phyloP scores from a whole-genome alignment of 30 jellyfish, hydroid and myxozoan genomes.

The Sanderia malayensis region DNA sequence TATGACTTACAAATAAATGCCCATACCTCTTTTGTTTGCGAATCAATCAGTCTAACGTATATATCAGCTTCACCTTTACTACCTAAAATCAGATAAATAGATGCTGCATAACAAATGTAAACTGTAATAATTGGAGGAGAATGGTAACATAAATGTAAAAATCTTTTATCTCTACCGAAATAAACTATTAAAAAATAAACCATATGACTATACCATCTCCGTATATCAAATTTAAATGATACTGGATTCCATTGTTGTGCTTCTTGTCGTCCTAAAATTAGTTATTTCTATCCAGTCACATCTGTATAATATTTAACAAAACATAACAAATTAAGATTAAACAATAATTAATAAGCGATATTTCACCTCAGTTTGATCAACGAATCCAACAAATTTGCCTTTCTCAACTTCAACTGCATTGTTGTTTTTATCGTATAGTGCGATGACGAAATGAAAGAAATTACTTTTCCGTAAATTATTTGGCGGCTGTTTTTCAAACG shows the following conservation, averaged over 20 bases:
- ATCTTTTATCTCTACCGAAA: no score
- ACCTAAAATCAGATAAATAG: no score
- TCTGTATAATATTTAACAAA: no score
- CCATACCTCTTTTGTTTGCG: conserved; percentile 86
- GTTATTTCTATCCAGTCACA: no score
- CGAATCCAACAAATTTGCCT: conserved; percentile 90
- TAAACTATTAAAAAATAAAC: no score
- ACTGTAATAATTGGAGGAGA: no score
- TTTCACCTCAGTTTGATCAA: conserved; percentile 79
- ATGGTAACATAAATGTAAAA: no score
- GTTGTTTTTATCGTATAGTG: conserved; percentile 81
- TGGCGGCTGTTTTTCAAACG: conserved; percentile 98
- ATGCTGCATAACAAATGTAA: no score
- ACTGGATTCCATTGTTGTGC: conserved; percentile 79
- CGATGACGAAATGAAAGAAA: conserved; percentile 89
- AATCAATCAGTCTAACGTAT: conserved; percentile 73
- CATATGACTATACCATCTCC: conserved; percentile 54
- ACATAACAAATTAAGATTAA: no score
- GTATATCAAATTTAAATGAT: conserved; percentile 41
- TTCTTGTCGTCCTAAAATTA: conserved; percentile 68
- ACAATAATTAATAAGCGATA: no score
- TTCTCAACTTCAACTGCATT: conserved; percentile 71
- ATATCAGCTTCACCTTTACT: conserved; percentile 54
- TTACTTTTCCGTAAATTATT: conserved; percentile 96
- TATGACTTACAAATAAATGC: no score